Conservation (phyloP, 2,797 vertebrate genomes). For the Meda fulgida region DNA sequence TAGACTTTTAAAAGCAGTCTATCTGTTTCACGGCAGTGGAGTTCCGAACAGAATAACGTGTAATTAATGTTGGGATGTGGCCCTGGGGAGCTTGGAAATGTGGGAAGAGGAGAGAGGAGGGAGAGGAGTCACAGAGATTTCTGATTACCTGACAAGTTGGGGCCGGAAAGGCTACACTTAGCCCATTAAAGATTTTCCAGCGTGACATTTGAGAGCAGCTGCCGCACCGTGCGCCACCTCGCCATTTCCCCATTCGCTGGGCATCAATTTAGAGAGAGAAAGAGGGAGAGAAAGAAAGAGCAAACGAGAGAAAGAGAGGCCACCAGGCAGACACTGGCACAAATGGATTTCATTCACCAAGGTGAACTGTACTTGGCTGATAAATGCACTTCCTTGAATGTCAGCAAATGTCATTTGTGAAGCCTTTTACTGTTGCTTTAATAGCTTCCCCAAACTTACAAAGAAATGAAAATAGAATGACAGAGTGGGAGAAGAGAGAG, state of each 20-base stretch:
- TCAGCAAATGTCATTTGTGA: constrained; percentile 99
- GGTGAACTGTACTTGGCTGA: constrained; percentile 94
- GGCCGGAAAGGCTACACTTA: constrained; percentile 99
- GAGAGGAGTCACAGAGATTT: constrained; percentile 88
- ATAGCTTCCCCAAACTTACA: constrained; percentile 87
- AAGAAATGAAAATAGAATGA: constrained; percentile 86
- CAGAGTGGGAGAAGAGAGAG: constrained; percentile 69
- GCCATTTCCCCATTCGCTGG: constrained; percentile 94
- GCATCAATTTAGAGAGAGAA: constrained; percentile 85
- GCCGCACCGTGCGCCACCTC: constrained; percentile 85
- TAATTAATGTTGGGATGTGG: constrained; percentile 93
- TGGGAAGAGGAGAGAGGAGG: constrained; percentile 57
- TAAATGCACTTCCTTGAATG: constrained; percentile 99
- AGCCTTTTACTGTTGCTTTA: constrained; percentile 96
- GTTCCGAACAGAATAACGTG: constrained; percentile 89
- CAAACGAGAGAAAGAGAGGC: constrained; percentile 71
- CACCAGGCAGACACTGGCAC: constrained; percentile 90
- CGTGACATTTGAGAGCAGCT: constrained; percentile 98
- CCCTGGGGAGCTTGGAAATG: constrained; percentile 79
- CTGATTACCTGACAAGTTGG: constrained; percentile 95
- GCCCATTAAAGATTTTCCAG: constrained; percentile 98
- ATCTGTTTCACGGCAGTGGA: constrained; percentile 81
- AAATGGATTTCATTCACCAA: constrained; percentile 93
- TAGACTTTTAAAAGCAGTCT: constrained; percentile 83
- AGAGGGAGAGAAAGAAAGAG: constrained; percentile 65